Percentiles rank a stretch among this genome's conserved stretches.
Evolutionary conservation across 2,113 vertebrate genomes (phyloP).

Genomic region (crab-eating macaque (Macaca fascicularis)): DNA sequence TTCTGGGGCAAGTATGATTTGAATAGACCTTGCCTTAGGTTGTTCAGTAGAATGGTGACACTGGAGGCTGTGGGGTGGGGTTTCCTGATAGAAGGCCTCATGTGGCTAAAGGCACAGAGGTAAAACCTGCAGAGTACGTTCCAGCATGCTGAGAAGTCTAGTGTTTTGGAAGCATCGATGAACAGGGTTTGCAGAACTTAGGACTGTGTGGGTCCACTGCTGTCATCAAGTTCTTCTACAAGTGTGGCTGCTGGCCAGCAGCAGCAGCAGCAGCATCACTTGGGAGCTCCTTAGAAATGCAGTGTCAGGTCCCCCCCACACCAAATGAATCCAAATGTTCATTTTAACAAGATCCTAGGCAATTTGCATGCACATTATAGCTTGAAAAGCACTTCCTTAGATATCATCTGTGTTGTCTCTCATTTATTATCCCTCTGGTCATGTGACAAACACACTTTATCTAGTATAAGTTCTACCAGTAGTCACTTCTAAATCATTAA

Average conservation of each 20-base stretch:
- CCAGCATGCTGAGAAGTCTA: background rate
- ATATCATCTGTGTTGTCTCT: background rate
- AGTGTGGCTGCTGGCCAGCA: too few species aligned
- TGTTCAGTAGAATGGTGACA: background rate
- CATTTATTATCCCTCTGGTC: background rate
- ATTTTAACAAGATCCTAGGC: background rate
- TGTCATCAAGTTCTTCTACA: background rate
- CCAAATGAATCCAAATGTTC: background rate
- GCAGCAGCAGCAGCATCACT: background rate
- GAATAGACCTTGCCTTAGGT: background rate
- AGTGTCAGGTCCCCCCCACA: background rate
- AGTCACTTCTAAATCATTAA: background rate
- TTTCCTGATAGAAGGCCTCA: background rate
- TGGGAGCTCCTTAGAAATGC: background rate
- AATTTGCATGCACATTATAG: background rate
- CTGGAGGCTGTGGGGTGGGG: too few species aligned
- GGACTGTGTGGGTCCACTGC: fast-evolving
- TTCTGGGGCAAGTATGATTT: background rate
- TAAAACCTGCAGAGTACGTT: background rate
- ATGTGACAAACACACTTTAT: background rate
- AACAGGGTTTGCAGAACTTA: background rate
- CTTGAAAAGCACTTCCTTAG: background rate
- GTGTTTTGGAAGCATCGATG: fast-evolving
- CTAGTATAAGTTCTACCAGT: background rate
- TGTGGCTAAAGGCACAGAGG: background rate